Percentiles rank a stretch among this genome's conserved stretches.
Conservation (phyloP, 1,140 invertebrate genomes). For the Scaptomyza montana region DNA sequence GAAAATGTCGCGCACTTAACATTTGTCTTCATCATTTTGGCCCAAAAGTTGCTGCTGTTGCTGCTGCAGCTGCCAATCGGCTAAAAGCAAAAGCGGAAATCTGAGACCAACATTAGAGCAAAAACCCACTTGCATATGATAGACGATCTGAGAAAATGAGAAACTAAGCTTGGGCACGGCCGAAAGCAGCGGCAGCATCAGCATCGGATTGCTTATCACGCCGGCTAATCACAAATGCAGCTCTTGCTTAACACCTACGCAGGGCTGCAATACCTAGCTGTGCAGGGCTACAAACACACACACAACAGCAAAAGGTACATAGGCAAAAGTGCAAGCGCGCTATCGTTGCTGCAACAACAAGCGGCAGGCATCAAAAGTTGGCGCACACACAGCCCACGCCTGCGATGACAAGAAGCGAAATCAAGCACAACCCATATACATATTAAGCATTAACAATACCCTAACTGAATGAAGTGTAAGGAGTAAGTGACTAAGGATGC, state of each 20-base stretch:
- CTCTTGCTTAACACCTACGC: constrained; percentile 49
- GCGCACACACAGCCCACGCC: constrained; percentile 54
- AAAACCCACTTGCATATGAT: constrained; percentile 46
- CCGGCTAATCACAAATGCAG: constrained; percentile 50
- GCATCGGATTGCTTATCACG: constrained; percentile 33
- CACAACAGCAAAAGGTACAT: not conserved
- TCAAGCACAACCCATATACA: constrained; percentile 37
- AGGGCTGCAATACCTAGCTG: not conserved
- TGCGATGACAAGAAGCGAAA: constrained; percentile 29
- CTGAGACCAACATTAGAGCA: constrained; percentile 25
- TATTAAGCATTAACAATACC: constrained; percentile 44
- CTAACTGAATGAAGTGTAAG: constrained; percentile 6
- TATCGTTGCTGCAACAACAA: not conserved
- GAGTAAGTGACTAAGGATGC: not conserved
- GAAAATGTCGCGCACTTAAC: constrained; percentile 76
- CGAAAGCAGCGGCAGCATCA: not conserved
- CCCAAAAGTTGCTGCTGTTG: constrained; percentile 28
- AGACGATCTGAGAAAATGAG: constrained; percentile 16
- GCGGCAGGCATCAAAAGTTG: constrained; percentile 61
- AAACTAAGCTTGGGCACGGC: constrained; percentile 23
- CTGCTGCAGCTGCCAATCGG: constrained; percentile 18
- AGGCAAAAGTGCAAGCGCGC: not conserved
- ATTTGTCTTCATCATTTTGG: constrained; percentile 71
- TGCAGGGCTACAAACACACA: no score
- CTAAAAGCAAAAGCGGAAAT: constrained; percentile 34